Evolutionary conservation across 2,888 invertebrate species (phyloP).

Genomic region (Spilarctia lutea): DNA sequence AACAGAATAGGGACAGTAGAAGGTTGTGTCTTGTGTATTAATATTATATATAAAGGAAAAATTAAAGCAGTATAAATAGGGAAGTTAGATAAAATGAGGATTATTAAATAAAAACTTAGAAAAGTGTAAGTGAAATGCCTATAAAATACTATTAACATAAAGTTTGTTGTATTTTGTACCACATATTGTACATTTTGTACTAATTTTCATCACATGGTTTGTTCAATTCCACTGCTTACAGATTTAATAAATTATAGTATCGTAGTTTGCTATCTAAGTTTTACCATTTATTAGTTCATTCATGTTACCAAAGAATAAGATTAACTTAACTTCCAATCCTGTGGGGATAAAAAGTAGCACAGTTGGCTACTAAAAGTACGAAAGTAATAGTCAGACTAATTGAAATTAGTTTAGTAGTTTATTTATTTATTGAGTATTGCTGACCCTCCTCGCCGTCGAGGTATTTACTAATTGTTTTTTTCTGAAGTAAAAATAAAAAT

Average conservation of each 20-base stretch:
- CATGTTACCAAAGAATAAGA: background rate
- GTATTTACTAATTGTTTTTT: background rate
- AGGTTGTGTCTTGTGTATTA: no score
- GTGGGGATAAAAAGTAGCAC: background rate
- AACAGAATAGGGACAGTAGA: no score
- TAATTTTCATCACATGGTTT: background rate
- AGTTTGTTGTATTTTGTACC: no score
- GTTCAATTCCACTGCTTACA: background rate
- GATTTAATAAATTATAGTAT: background rate
- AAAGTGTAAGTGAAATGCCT: no score
- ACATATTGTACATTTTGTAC: background rate
- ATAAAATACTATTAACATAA: no score
- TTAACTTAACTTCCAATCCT: background rate
- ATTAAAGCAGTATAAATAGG: no score
- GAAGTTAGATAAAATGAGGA: no score
- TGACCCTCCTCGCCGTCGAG: background rate
- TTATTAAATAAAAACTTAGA: no score
- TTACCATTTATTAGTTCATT: background rate
- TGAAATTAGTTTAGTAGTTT: background rate
- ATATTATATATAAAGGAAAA: no score
- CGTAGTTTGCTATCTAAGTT: background rate
- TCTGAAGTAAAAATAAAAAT: background rate
- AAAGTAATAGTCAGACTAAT: background rate
- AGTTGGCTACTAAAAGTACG: background rate
- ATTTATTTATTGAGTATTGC: background rate